Base-by-base conservation (phyloP, 2,888 invertebrate genomes). In the Lycaena phlaeas region DNA sequence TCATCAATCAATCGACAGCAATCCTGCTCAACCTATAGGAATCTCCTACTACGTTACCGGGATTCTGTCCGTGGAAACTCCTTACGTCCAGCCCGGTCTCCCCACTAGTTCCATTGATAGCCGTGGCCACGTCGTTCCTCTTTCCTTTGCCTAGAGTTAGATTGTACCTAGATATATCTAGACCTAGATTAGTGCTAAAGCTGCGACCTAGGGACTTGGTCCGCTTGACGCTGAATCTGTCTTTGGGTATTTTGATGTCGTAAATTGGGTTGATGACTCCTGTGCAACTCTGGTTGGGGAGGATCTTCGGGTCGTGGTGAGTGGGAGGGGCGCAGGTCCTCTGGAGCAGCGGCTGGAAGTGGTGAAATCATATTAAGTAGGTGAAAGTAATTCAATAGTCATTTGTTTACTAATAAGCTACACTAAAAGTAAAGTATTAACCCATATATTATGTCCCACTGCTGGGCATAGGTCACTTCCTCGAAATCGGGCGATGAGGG, bases 211-310 rank as follows among this genome's bases (percentile, higher is more conserved):
- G 34, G 0, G 78, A 79, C 41, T 79, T 81, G 1, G 82, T 76
- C 18, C 82, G 49, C 46, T 82, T 84, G 2, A 79, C 78, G 0
- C 50, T 50, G 50, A 82, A 81, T 45, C 69, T 76, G 53, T 82
- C 75, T 50, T 57, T 64, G 0, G 78, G 75, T 14, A 82, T 59
- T 48, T 78, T 82, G 3, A 73, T 64, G 46, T 81, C 78, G 57
- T 79, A 77, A 10, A 78, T 58, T 0, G 84, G 82, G 52, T 79
- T 84, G 26, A 81, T 72, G 9, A 84, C 70, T 2, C 84, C 84
- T 0, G 79, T 81, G 51, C 66, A 79, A 10, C 36, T 44, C n/a
- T 37, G 43, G 27, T 44, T 43, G 31, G 45, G 44, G 1, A 51
- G 51, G 36, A 44, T 54, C 4, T 48, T 15, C 11, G 42, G 27